These are phyloP conservation scores for Zoanthus sansibaricus DNA, from an alignment of 92 coral and sea anemone species.

Conservation along the genomic window DNA sequence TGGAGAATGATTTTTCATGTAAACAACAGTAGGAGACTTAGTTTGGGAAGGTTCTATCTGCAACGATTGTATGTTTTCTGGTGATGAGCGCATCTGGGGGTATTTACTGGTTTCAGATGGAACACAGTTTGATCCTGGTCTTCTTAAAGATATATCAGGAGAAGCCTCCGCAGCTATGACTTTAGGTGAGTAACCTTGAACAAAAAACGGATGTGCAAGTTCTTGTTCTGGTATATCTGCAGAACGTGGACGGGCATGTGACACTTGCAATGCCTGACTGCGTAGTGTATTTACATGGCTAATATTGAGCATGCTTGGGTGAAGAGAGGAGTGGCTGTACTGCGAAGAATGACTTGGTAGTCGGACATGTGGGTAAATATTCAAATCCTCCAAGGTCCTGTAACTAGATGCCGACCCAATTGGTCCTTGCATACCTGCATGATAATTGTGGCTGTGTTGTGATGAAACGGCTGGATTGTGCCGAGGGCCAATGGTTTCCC, in stretches of 20 bases:
- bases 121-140: conserved; percentile 56
- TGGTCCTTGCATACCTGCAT: conserved; percentile 50
- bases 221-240: conserved; percentile 86
- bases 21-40: conserved; percentile 64
- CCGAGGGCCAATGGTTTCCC: conserved; percentile 78
- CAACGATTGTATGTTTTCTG: conserved; percentile 26
- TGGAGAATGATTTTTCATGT: conserved; percentile 65
- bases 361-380: conserved; percentile 41
- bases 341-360: conserved; percentile 27
- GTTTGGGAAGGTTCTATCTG: conserved; percentile 63
- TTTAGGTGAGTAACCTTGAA: conserved; percentile 59
- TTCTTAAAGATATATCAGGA: conserved; percentile 69
- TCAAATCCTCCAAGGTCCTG: conserved; percentile 60
- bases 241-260: conserved; percentile 57
- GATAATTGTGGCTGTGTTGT: conserved; percentile 51
- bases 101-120: conserved; percentile 60
- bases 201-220: conserved; percentile 76
- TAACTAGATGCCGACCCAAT: conserved; percentile 48
- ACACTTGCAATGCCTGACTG: conserved; percentile 33
- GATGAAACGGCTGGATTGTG: conserved; percentile 60
- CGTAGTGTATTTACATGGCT: conserved; percentile 49
- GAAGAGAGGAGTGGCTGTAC: conserved; percentile 50
- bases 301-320: conserved; percentile 19
- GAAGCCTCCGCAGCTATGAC: conserved; percentile 51
- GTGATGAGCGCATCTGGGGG: conserved; percentile 47